Percentiles rank a stretch among this genome's conserved stretches.
Evolutionary conservation across 64 coral and sea anemone species (phyloP).

Genomic region (Porites lutea): DNA sequence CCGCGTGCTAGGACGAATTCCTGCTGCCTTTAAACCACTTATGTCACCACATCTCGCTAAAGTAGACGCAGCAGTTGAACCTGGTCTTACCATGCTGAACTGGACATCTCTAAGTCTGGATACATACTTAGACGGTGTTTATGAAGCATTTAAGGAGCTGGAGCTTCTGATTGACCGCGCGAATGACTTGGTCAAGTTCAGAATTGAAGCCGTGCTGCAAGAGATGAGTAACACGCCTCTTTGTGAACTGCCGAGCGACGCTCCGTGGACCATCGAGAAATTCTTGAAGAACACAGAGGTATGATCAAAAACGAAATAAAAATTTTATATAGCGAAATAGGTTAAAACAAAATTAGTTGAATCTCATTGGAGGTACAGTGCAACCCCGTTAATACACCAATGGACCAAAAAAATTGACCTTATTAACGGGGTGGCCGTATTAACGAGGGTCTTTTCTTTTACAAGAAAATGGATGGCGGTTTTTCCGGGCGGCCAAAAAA

Average conservation of each 20-base stretch:
- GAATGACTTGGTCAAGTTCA: slow-evolving; percentile 90
- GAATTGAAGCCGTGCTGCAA: slow-evolving; percentile 96
- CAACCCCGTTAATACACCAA: no score
- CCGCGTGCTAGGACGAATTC: slow-evolving; percentile 82
- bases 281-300: slow-evolving; percentile 98
- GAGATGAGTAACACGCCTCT: slow-evolving; percentile 88
- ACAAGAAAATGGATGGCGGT: no score
- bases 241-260: slow-evolving; percentile 84
- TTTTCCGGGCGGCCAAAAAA: no score
- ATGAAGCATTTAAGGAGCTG: slow-evolving; percentile 83
- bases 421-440: no score
- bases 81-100: slow-evolving; percentile 95
- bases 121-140: slow-evolving; percentile 88
- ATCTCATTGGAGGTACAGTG: no score
- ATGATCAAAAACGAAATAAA: not conserved
- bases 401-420: no score
- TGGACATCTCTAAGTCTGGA: slow-evolving; percentile 98
- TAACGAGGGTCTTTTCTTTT: no score
- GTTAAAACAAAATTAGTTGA: no score
- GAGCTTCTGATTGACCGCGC: slow-evolving; percentile 94
- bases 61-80: slow-evolving; percentile 93
- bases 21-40: slow-evolving; percentile 82
- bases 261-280: slow-evolving; percentile 89
- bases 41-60: slow-evolving; percentile 97
- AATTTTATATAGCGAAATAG: no score